Base-by-base conservation (phyloP, 2,113 vertebrate species). In the Lucifuga dentata region DNA sequence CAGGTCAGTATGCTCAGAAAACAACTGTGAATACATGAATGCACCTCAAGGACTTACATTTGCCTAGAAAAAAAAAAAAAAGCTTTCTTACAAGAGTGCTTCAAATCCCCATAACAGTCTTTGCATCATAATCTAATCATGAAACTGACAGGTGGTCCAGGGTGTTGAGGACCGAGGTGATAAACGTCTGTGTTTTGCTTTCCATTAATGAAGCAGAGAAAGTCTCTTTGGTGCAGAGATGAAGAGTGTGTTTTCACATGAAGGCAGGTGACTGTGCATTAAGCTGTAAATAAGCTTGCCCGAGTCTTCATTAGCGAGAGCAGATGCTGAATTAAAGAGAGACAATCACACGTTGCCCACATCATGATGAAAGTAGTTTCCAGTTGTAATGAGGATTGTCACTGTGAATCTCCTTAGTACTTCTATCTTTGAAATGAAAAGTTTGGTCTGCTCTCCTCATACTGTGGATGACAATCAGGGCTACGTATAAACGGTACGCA, bases 91-190 rank as follows among this genome's bases (percentile, higher is more conserved):
- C 10, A 39, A 16, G 19, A 35, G 15, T 8, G 36, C 45, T 41
- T 39, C 26, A 19, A 36, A 50, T 50, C 60, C 44, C 5, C 23
- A 55, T 45, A 40, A 40, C 35, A 70, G 19, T 13, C 24, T 5
- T 9, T 23, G 35, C 50, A 73, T 64, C 69, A 44, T 44, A 74
- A 81, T 68, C 55, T 71, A 58, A 81, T 83, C 44, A 69, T 44
- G 49, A 70, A 55, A 73, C 53, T 73, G 66, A 8, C 68, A 76
- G 78, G 43, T 68, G 21, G 32, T 74, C 55, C 63, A 63, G 77
- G 63, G 61, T 83, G 64, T 50, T 65, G 0, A 0, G 9, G 40
- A 58, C 50, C 66, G 68, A 81, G 38, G 55, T 72, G 69, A 72
- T 61, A 46, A 60, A 20, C 19, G 20, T 58, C 10, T 11, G 38